Percentiles rank a stretch among this genome's conserved stretches.
phyloP scores from a whole-genome alignment of 1,140 invertebrate genomes.

The Leptonema lineaticorne region DNA sequence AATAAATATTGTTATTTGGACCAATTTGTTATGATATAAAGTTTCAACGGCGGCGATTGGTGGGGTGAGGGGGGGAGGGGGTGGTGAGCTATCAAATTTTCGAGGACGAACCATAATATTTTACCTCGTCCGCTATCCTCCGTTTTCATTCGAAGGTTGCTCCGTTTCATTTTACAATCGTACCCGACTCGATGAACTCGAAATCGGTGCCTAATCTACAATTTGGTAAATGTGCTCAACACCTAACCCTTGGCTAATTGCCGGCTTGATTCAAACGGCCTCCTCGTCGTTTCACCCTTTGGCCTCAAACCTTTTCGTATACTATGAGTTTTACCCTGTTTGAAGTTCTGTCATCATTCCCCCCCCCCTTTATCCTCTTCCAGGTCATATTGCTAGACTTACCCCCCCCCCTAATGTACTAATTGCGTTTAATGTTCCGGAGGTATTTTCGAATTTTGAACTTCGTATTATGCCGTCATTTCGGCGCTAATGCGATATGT shows the following conservation, averaged over 20 bases:
- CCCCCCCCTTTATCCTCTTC: neutral
- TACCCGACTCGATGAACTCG: slow-evolving; percentile 4
- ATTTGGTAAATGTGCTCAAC: slow-evolving; percentile 24
- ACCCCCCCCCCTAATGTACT: too few species aligned
- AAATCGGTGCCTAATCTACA: slow-evolving; percentile 8
- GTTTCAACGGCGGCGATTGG: slow-evolving; percentile 8
- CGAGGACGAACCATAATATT: neutral
- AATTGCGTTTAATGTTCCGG: neutral
- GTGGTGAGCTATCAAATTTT: slow-evolving; percentile 1
- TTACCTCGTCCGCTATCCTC: neutral
- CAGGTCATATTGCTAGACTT: too few species aligned
- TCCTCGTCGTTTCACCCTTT: neutral
- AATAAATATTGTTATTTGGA: slow-evolving; percentile 19
- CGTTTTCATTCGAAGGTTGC: too few species aligned
- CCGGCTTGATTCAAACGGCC: too few species aligned
- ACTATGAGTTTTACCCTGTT: neutral
- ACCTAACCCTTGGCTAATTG: slow-evolving; percentile 6
- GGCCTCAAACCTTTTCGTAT: too few species aligned
- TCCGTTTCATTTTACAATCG: too few species aligned
- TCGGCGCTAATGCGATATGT: too few species aligned
- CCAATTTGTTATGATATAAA: slow-evolving; percentile 20
- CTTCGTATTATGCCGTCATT: too few species aligned
- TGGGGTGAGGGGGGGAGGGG: neutral
- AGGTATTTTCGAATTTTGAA: too few species aligned
- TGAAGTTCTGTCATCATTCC: neutral